Conservation (phyloP, 2,888 invertebrate species). For the Odontocerum albicorne region DNA sequence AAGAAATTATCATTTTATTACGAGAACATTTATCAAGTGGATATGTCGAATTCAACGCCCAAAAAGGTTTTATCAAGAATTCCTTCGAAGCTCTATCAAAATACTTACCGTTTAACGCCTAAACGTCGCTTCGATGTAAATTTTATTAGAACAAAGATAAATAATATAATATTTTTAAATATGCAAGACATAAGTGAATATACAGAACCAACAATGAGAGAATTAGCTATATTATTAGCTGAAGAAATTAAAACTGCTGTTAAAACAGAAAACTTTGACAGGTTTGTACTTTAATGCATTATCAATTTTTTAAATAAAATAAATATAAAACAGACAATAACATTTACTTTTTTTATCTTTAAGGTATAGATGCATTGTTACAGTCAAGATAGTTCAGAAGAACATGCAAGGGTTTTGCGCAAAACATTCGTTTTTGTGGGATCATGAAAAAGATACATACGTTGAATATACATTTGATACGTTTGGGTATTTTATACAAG, state of each 20-base stretch:
- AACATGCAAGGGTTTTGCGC: conserved; percentile 65
- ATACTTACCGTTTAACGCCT: conserved; percentile 66
- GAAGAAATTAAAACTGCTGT: conserved; percentile 62
- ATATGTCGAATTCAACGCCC: background rate
- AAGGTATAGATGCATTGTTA: conserved; percentile 67
- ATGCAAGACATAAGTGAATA: conserved; percentile 57
- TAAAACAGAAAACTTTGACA: conserved; percentile 68
- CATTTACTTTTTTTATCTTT: conserved; percentile 40
- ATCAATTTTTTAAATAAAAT: conserved; percentile 1
- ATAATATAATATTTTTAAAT: conserved; percentile 59
- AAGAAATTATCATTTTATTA: too few relatives aligned
- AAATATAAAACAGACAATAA: conserved; percentile 3
- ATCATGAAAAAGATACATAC: conserved; percentile 64
- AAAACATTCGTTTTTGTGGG: conserved; percentile 69
- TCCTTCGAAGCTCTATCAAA: conserved; percentile 50
- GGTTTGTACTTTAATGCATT: conserved; percentile 45
- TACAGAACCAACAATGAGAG: conserved; percentile 61
- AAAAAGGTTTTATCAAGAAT: background rate
- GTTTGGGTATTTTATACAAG: conserved; percentile 63
- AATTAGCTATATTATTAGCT: conserved; percentile 60
- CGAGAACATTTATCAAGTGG: too few relatives aligned
- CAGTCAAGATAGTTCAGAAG: conserved; percentile 68
- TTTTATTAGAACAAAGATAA: conserved; percentile 61
- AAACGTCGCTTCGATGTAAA: conserved; percentile 64
- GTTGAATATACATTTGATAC: conserved; percentile 63